Evolutionary conservation across 1,140 invertebrate genomes (phyloP).

Genomic region (Bombus vancouverensis): DNA sequence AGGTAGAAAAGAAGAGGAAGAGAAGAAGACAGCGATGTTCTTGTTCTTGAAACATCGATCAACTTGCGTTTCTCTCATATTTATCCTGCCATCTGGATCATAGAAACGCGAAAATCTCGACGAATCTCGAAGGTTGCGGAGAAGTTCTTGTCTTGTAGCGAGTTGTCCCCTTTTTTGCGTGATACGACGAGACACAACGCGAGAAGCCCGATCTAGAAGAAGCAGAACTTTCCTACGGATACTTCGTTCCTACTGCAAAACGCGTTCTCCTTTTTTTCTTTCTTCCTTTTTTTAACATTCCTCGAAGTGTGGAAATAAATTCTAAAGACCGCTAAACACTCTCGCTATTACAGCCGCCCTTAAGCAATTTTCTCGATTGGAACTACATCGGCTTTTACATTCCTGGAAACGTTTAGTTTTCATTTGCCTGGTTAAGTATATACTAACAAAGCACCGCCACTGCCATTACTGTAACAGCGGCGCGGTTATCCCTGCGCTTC

Average conservation of each 20-base stretch:
- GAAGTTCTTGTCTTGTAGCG: too few relatives aligned
- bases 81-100: too few relatives aligned
- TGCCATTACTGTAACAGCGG: slow-evolving; percentile 59
- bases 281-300: slow-evolving; percentile 24
- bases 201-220: neutral
- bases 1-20: too few relatives aligned
- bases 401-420: slow-evolving; percentile 68
- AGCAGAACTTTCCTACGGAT: neutral
- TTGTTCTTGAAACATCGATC: too few relatives aligned
- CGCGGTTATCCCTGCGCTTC: slow-evolving; percentile 54
- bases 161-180: neutral
- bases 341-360: slow-evolving; percentile 35
- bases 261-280: neutral
- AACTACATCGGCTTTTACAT: slow-evolving; percentile 54
- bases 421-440: slow-evolving; percentile 61
- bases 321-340: slow-evolving; percentile 42
- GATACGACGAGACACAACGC: neutral
- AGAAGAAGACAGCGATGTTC: too few relatives aligned
- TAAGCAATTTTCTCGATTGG: slow-evolving; percentile 60
- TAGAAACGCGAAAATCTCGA: too few relatives aligned
- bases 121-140: neutral
- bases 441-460: slow-evolving; percentile 57
- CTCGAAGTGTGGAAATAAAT: slow-evolving; percentile 44
- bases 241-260: slow-evolving; percentile 20
- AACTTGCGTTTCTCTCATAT: too few relatives aligned